Conservation (phyloP, 2,113 vertebrate species). For the Cavia aperea region DNA sequence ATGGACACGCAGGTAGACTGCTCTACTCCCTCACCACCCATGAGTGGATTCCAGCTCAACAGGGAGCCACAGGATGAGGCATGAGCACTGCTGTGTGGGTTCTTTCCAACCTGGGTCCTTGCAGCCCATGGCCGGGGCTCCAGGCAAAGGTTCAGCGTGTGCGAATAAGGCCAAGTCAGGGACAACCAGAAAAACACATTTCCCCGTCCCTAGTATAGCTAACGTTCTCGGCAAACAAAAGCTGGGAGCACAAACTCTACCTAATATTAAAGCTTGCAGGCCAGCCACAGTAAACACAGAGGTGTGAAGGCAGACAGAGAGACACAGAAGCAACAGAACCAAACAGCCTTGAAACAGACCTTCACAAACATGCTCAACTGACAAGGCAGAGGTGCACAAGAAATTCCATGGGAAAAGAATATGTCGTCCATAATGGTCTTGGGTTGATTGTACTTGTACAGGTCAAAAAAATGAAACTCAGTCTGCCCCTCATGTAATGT, state of each 20-base stretch:
- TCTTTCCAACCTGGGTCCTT: background rate
- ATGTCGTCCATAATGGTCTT: background rate
- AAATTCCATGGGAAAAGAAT: background rate
- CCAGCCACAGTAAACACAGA: background rate
- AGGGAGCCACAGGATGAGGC: background rate
- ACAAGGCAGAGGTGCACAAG: background rate
- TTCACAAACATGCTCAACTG: background rate
- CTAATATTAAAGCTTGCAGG: background rate
- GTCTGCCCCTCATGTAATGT: background rate
- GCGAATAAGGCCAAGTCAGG: background rate
- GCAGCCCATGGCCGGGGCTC: background rate
- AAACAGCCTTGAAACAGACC: background rate
- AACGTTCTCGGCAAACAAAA: background rate
- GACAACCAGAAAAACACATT: background rate
- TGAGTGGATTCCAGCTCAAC: background rate
- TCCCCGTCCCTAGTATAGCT: background rate
- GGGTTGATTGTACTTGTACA: background rate
- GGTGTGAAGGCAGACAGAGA: background rate
- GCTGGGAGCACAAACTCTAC: background rate
- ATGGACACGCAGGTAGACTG: background rate
- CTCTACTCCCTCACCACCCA: background rate
- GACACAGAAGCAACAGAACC: background rate
- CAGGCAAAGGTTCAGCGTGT: background rate
- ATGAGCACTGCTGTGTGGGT: background rate
- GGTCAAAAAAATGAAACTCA: background rate